Conservation (phyloP, 2,888 invertebrate genomes). For the Sphinx pinastri region DNA sequence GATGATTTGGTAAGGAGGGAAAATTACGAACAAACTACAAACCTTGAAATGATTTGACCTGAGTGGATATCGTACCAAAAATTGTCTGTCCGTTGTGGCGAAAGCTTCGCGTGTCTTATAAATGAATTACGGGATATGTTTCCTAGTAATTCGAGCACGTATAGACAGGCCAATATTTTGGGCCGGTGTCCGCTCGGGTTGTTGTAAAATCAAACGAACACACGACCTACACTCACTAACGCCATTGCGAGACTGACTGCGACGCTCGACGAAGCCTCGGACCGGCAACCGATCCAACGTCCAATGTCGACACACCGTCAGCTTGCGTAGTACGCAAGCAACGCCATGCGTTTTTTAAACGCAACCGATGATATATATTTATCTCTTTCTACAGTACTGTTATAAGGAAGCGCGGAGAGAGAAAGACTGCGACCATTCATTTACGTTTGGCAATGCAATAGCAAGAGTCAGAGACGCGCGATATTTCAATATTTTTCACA, state of each 20-base stretch:
- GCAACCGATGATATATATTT: slow-evolving; percentile 43
- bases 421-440: slow-evolving; percentile 75
- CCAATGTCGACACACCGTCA: slow-evolving; percentile 84
- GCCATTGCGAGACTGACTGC: slow-evolving; percentile 82
- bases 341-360: slow-evolving; percentile 67
- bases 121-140: slow-evolving; percentile 75
- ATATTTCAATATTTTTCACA: slow-evolving; percentile 69
- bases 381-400: slow-evolving; percentile 61
- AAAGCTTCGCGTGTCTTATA: slow-evolving; percentile 63
- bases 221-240: slow-evolving; percentile 75
- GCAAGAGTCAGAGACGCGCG: slow-evolving; percentile 48
- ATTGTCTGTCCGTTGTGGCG: slow-evolving; percentile 80
- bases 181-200: slow-evolving; percentile 85
- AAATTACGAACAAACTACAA: slow-evolving; percentile 81
- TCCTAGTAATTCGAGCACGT: slow-evolving; percentile 78
- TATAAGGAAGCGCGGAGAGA: slow-evolving; percentile 44
- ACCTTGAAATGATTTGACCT: slow-evolving; percentile 83
- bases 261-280: slow-evolving; percentile 72
- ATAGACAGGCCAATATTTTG: slow-evolving; percentile 84
- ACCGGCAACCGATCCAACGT: slow-evolving; percentile 80
- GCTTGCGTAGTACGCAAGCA: slow-evolving; percentile 81
- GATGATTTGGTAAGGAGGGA: slow-evolving; percentile 73
- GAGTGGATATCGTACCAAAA: slow-evolving; percentile 85
- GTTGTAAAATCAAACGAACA: slow-evolving; percentile 77
- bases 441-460: slow-evolving; percentile 77